Percentiles rank a stretch among this genome's conserved stretches.
Evolutionary conservation across 1,140 invertebrate genomes (phyloP).

Genomic region (Plectrocnemia conspersa): DNA sequence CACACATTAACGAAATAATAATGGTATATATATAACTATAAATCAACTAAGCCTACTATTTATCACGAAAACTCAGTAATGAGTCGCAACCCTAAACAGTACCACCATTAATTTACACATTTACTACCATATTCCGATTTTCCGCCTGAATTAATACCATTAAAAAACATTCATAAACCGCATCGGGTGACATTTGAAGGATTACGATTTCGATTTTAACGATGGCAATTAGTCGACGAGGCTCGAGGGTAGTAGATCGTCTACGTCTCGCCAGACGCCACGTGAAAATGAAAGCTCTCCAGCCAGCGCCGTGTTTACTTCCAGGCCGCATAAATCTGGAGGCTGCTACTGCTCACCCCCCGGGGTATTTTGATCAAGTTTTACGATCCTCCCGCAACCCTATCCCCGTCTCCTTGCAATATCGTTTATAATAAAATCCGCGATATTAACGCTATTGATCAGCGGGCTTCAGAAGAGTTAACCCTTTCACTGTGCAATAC

Average conservation of each 20-base stretch:
- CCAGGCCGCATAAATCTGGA: conserved; percentile 1
- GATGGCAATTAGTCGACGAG: conserved; percentile 7
- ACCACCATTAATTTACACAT: no score
- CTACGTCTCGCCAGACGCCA: conserved; percentile 1
- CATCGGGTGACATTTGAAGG: no score
- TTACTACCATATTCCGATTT: no score
- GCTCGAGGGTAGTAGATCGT: not conserved
- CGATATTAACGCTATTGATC: not conserved
- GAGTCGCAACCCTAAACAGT: no score
- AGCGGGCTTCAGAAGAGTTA: not conserved
- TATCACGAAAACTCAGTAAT: no score
- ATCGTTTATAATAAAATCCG: not conserved
- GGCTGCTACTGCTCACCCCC: not conserved
- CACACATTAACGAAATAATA: no score
- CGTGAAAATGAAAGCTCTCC: not conserved
- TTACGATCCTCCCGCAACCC: not conserved
- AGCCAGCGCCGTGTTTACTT: not conserved
- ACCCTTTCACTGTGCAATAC: conserved; percentile 6
- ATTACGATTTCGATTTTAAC: conserved; percentile 16
- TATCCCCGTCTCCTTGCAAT: not conserved
- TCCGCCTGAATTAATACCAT: no score
- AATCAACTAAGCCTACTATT: no score
- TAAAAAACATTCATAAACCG: no score
- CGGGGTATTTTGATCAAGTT: not conserved
- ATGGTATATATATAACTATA: no score